phyloP scores from a whole-genome alignment of 2,113 vertebrate species.

The Indicator indicator region DNA sequence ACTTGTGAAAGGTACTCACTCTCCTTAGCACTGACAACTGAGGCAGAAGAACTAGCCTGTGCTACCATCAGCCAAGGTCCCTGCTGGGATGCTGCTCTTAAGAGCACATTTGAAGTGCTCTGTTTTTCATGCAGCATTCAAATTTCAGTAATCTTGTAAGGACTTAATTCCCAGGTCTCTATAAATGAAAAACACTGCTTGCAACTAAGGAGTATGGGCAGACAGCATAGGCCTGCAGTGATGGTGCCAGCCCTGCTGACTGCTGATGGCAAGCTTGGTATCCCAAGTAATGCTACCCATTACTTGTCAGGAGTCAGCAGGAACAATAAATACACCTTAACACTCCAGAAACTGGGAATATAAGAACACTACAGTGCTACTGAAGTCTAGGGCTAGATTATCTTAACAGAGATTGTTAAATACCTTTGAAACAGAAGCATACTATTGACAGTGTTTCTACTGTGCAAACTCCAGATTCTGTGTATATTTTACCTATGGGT shows the following conservation, averaged over 20 bases:
- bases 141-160: background rate
- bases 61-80: background rate
- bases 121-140: background rate
- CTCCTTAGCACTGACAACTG: background rate
- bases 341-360: background rate
- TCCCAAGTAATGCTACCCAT: background rate
- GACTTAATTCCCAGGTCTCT: background rate
- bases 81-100: background rate
- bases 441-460: background rate
- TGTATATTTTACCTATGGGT: fast-evolving
- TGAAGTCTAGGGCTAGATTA: background rate
- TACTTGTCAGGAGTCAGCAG: background rate
- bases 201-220: background rate
- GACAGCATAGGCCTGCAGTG: background rate
- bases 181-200: background rate
- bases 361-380: background rate
- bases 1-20: background rate
- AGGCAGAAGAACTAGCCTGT: background rate
- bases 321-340: background rate
- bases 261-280: background rate
- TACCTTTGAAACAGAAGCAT: background rate
- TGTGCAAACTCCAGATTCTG: background rate
- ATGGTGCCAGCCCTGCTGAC: background rate
- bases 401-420: background rate
- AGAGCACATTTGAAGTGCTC: background rate